Conservation (phyloP, 92 coral and sea anemone genomes). For the Porites lobata region DNA sequence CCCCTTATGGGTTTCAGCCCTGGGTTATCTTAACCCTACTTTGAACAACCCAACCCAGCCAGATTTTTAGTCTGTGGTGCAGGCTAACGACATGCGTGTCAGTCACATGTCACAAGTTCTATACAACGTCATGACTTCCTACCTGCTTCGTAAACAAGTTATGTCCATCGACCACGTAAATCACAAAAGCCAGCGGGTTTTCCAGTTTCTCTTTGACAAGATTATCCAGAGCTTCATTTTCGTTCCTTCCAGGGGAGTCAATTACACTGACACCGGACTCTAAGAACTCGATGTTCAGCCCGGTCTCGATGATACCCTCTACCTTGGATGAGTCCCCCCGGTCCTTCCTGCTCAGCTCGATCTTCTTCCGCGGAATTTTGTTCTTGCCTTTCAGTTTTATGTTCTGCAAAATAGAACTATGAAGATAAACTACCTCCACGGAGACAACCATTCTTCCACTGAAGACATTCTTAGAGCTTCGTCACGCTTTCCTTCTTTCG, state of each 20-base stretch:
- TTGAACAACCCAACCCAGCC: too few species aligned
- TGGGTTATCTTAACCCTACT: too few species aligned
- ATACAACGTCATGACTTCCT: background rate
- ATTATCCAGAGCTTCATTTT: slow-evolving; percentile 71
- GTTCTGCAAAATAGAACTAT: background rate
- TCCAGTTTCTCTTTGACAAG: slow-evolving; percentile 70
- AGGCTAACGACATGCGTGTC: too few species aligned
- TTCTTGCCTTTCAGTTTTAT: slow-evolving; percentile 31
- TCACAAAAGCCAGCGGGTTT: slow-evolving; percentile 68
- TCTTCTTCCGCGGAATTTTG: slow-evolving; percentile 68
- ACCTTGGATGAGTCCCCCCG: slow-evolving; percentile 66
- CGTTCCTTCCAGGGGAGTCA: slow-evolving; percentile 80
- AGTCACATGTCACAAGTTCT: too few species aligned
- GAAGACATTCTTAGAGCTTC: too few species aligned
- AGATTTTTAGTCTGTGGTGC: too few species aligned
- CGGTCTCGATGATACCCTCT: slow-evolving; percentile 66
- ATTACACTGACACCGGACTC: slow-evolving; percentile 75
- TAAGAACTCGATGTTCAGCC: slow-evolving; percentile 67
- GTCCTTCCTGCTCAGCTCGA: slow-evolving; percentile 67
- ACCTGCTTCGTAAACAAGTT: slow-evolving; percentile 74
- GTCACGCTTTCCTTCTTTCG: too few species aligned
- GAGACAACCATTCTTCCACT: too few species aligned
- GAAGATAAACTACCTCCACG: too few species aligned
- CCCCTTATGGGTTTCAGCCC: too few species aligned
- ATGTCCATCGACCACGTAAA: slow-evolving; percentile 79